These are phyloP conservation scores for Thalassarche chlororhynchos DNA, from an alignment of 2,113 vertebrate genomes.

Conservation along the genomic window DNA sequence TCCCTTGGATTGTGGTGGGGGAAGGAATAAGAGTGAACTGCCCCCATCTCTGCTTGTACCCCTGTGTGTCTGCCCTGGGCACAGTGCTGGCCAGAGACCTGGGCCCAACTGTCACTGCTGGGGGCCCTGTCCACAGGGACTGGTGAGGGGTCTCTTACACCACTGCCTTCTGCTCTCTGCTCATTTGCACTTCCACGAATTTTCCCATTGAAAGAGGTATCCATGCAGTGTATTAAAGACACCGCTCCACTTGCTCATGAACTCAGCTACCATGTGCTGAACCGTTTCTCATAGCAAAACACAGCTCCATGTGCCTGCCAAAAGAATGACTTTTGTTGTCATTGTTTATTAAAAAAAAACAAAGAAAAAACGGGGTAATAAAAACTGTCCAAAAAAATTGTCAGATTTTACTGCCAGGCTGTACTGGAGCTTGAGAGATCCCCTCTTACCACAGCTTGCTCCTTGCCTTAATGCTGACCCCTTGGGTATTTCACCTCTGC, in stretches of 20 bases:
- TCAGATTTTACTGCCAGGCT: neutral
- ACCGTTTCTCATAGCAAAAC: neutral
- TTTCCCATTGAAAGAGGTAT: neutral
- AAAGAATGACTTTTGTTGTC: neutral
- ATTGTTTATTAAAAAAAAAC: neutral
- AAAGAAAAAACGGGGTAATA: neutral
- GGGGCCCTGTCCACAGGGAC: rapidly evolving
- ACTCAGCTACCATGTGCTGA: neutral
- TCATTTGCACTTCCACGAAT: neutral
- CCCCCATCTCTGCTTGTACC: neutral
- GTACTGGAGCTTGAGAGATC: neutral
- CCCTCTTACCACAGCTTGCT: neutral
- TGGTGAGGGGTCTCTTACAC: neutral
- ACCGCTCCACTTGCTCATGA: neutral
- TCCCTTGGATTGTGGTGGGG: neutral
- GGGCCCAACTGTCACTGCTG: neutral
- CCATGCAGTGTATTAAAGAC: neutral
- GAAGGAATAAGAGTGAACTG: neutral
- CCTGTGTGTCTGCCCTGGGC: neutral
- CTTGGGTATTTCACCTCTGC: neutral
- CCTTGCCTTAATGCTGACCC: neutral
- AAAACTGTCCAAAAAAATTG: neutral
- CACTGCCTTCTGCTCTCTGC: neutral
- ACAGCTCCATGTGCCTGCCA: neutral
- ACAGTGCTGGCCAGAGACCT: neutral